Evolutionary conservation across 1,140 invertebrate species (phyloP).

Genomic region (Steinernema khuongi): DNA sequence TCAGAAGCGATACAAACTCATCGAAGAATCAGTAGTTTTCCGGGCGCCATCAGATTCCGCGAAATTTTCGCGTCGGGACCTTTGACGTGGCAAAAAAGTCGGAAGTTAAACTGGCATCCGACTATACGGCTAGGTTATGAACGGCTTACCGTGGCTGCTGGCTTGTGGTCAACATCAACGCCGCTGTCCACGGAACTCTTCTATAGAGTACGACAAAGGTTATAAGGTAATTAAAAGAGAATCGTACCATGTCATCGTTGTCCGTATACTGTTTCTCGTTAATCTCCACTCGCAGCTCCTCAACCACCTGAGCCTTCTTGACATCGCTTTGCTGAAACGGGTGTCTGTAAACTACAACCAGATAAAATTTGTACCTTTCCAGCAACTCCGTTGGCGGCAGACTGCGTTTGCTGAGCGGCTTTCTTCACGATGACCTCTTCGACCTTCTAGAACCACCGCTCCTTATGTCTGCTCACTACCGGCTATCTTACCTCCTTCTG

Average conservation of each 20-base stretch:
- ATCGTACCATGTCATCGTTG: slow-evolving; percentile 8
- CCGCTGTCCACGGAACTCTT: slow-evolving; percentile 7
- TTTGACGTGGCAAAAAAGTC: too few species aligned
- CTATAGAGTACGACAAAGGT: neutral
- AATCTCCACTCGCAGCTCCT: neutral
- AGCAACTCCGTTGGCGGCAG: neutral
- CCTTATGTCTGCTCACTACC: neutral
- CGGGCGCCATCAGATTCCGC: too few species aligned
- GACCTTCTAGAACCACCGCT: neutral
- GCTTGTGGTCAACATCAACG: neutral
- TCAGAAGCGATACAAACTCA: too few species aligned
- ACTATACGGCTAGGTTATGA: too few species aligned
- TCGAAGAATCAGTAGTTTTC: too few species aligned
- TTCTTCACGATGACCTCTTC: neutral
- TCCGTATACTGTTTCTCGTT: slow-evolving; percentile 6
- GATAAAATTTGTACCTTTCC: neutral
- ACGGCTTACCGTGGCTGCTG: too few species aligned
- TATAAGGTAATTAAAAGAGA: neutral
- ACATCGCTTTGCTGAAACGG: neutral
- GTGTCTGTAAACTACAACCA: neutral
- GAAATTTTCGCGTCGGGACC: too few species aligned
- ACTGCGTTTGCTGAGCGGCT: neutral
- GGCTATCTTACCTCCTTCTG: neutral
- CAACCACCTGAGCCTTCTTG: neutral
- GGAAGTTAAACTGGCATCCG: too few species aligned